Conservation (phyloP, 2,888 invertebrate species). For the Zootermopsis nevadensis region DNA sequence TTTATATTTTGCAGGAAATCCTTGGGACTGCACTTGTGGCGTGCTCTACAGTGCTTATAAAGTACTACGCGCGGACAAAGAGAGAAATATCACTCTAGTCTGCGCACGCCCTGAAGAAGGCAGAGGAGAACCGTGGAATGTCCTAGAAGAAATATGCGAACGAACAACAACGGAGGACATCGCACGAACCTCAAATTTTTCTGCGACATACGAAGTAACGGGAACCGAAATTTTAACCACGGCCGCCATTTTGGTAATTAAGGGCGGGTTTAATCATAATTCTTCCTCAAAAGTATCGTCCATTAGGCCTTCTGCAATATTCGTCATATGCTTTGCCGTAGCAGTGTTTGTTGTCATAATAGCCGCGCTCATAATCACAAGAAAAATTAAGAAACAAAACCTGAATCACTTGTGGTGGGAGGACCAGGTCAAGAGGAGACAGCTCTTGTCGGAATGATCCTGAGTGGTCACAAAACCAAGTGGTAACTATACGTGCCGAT, state of each 20-base stretch:
- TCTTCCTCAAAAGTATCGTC: neutral
- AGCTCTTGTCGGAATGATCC: too few relatives aligned
- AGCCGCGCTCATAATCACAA: neutral
- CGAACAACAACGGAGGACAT: neutral
- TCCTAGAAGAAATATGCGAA: neutral
- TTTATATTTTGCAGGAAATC: constrained; percentile 9
- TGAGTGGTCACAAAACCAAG: too few relatives aligned
- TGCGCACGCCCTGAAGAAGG: neutral
- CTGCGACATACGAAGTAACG: neutral
- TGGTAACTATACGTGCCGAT: too few relatives aligned
- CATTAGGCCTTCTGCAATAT: neutral
- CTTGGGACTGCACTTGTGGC: neutral
- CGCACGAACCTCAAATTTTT: neutral
- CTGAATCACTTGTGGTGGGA: neutral
- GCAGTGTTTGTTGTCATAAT: neutral
- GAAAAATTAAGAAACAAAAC: neutral
- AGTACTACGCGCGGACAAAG: neutral
- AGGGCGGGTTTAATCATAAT: neutral
- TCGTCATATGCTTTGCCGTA: too few relatives aligned
- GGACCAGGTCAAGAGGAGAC: neutral
- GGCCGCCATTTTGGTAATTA: neutral
- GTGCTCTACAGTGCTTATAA: neutral
- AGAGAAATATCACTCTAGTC: neutral
- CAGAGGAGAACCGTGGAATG: neutral
- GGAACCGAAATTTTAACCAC: neutral